These are phyloP conservation scores for Coelopa frigida DNA, from an alignment of 1,140 invertebrate genomes.

Conservation along the genomic window DNA sequence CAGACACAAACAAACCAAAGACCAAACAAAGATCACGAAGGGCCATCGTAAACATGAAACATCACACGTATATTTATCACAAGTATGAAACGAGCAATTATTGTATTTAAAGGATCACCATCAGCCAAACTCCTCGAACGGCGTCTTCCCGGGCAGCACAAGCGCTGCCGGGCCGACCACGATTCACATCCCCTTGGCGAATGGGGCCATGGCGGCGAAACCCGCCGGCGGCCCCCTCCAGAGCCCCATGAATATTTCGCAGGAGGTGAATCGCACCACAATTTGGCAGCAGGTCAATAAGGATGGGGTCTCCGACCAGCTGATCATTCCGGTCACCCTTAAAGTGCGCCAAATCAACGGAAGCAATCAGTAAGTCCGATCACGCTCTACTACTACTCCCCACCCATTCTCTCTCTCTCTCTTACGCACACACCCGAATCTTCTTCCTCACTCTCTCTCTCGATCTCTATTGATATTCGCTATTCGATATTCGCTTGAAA, in stretches of 20 bases:
- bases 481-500: no score
- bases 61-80: background rate
- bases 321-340: conserved; percentile 6
- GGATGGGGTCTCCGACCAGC: conserved; percentile 24
- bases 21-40: background rate
- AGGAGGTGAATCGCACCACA: conserved; percentile 86
- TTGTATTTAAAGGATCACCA: conserved; percentile 35
- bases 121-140: conserved; percentile 23
- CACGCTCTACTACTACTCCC: no score
- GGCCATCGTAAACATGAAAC: no score
- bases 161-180: conserved; percentile 24
- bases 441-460: no score
- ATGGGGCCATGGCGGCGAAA: conserved; percentile 72
- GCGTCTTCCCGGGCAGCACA: conserved; percentile 13
- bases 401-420: no score
- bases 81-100: no score
- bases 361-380: conserved; percentile 41
- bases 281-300: conserved; percentile 87
- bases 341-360: conserved; percentile 42
- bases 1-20: background rate
- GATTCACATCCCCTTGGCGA: conserved; percentile 59
- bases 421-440: no score
- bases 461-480: no score
- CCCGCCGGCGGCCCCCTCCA: conserved; percentile 58
- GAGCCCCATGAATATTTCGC: conserved; percentile 82